Conservation (phyloP, 2,888 invertebrate species). For the Plemyria rubiginata region DNA sequence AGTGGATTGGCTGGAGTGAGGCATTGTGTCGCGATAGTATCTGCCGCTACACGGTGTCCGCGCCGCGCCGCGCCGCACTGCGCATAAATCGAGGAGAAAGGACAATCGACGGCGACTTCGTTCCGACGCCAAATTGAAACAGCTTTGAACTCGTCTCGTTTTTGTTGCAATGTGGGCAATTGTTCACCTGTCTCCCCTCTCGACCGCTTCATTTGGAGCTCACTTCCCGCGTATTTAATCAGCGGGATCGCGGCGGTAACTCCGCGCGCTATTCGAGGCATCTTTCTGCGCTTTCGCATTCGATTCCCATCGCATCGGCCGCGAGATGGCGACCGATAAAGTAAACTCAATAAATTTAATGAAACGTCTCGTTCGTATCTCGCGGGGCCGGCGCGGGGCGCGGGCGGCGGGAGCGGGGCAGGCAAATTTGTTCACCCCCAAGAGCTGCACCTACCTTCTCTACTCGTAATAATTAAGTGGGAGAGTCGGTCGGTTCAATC, state of each 20-base stretch:
- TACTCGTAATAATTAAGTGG: constrained; percentile 72
- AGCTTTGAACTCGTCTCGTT: constrained; percentile 52
- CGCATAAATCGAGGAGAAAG: constrained; percentile 16
- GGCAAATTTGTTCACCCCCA: constrained; percentile 74
- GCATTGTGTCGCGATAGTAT: constrained; percentile 14
- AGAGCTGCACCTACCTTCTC: constrained; percentile 52
- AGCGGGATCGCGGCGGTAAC: constrained; percentile 21
- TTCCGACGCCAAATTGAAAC: constrained; percentile 46
- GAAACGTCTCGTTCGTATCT: constrained; percentile 62
- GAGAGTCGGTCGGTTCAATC: constrained; percentile 45
- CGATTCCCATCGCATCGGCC: constrained; percentile 67
- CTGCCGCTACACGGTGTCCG: constrained; percentile 14
- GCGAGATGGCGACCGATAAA: constrained; percentile 71
- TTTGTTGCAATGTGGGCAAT: constrained; percentile 60
- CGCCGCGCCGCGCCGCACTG: constrained; percentile 10
- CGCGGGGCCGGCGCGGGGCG: constrained; percentile 12
- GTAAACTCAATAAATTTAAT: constrained; percentile 79
- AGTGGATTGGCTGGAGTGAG: background rate
- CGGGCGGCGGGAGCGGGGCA: constrained; percentile 38
- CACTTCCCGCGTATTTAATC: constrained; percentile 51
- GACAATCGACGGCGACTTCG: constrained; percentile 36
- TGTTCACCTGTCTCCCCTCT: constrained; percentile 51
- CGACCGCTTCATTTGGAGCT: constrained; percentile 53
- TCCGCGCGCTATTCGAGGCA: constrained; percentile 64
- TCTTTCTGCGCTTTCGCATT: constrained; percentile 61